Evolutionary conservation across 2,797 vertebrate species (phyloP).

Genomic region (Coluber constrictor): DNA sequence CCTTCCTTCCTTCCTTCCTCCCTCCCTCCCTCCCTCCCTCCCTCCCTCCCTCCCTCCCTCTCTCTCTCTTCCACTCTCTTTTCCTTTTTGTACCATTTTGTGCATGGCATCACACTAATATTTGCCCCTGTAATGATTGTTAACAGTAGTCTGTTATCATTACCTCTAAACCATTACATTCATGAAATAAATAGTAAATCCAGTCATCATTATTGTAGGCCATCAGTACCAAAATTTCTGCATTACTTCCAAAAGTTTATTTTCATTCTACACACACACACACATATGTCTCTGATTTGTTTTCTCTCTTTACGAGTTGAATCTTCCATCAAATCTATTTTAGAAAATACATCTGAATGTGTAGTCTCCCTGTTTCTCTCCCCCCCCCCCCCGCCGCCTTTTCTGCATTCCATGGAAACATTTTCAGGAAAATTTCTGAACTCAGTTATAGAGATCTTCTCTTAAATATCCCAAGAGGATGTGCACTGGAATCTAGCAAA

Average conservation of each 20-base stretch:
- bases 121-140: neutral
- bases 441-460: neutral
- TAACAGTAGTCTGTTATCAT: neutral
- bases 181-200: too few species aligned
- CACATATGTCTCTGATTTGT: neutral
- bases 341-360: neutral
- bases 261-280: too few species aligned
- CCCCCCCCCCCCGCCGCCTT: neutral
- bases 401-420: too few species aligned
- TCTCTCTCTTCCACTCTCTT: too few species aligned
- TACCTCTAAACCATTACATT: neutral
- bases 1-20: too few species aligned
- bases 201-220: neutral
- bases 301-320: neutral
- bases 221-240: neutral
- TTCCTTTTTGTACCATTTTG: neutral
- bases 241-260: neutral
- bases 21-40: too few species aligned
- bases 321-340: neutral
- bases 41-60: too few species aligned
- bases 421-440: neutral
- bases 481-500: neutral
- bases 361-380: neutral
- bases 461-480: neutral
- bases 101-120: neutral